These are phyloP conservation scores for Nasua narica DNA, from an alignment of 2,797 vertebrate species.

Conservation along the genomic window DNA sequence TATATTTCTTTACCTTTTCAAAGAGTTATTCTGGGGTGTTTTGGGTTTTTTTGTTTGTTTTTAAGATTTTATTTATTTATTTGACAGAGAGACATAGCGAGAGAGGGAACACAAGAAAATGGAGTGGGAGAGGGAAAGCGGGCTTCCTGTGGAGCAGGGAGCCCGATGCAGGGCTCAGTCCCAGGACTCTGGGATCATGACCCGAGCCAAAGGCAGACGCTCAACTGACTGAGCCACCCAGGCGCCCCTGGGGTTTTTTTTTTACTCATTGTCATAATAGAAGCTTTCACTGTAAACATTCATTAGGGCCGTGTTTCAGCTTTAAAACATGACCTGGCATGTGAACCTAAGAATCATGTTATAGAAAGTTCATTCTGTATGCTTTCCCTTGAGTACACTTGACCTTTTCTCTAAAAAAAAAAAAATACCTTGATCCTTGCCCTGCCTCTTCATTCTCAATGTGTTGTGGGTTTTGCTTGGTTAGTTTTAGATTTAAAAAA, in stretches of 20 bases:
- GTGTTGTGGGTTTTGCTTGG: not conserved
- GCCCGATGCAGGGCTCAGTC: too few relatives aligned
- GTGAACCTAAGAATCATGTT: not conserved
- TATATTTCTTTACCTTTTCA: slow-evolving; percentile 14
- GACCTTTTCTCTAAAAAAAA: not conserved
- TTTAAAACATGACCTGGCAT: not conserved
- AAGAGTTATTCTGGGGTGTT: not conserved
- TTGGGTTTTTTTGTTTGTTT: too few relatives aligned
- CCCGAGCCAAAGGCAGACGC: too few relatives aligned
- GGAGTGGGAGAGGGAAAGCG: too few relatives aligned
- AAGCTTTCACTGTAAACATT: not conserved
- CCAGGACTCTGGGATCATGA: too few relatives aligned
- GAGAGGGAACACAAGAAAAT: too few relatives aligned
- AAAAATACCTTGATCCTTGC: not conserved
- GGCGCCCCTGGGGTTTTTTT: too few relatives aligned
- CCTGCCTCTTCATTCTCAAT: not conserved
- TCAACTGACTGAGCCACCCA: too few relatives aligned
- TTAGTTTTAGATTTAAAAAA: not conserved
- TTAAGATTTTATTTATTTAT: too few relatives aligned
- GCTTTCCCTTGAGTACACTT: not conserved
- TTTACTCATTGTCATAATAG: not conserved
- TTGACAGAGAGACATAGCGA: too few relatives aligned
- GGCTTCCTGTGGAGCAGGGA: too few relatives aligned
- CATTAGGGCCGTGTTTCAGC: not conserved
- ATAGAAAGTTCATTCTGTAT: not conserved